A percentile compares a stretch with the other conserved stretches of the same genome.
phyloP scores from a whole-genome alignment of 2,888 invertebrate genomes.

The Drosophila rellima region DNA sequence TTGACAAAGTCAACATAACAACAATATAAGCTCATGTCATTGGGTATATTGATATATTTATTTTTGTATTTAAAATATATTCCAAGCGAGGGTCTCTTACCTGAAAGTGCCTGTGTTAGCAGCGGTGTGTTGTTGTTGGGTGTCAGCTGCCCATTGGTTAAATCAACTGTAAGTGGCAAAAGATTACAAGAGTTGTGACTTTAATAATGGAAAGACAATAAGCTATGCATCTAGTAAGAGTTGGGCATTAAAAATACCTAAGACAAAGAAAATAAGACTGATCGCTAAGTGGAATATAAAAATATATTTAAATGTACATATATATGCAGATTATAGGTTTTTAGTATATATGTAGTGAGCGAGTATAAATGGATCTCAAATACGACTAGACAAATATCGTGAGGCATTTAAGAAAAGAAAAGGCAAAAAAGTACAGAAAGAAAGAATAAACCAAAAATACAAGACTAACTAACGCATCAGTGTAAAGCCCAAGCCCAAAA shows the following conservation, averaged over 20 bases:
- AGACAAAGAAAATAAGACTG: constrained; percentile 70
- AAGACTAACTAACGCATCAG: constrained; percentile 21
- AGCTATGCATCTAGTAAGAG: constrained; percentile 46
- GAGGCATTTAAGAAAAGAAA: constrained; percentile 10
- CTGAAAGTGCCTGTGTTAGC: constrained; percentile 98
- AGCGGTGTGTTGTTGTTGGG: constrained; percentile 98
- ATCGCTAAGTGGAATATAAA: constrained; percentile 56
- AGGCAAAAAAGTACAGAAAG: constrained; percentile 15
- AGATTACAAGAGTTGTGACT: constrained; percentile 46
- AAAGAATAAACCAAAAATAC: constrained; percentile 16
- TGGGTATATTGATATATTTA: background rate
- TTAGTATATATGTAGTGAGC: constrained; percentile 32
- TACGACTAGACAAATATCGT: constrained; percentile 22
- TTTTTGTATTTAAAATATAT: background rate
- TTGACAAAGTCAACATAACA: background rate
- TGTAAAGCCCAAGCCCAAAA: constrained; percentile 36
- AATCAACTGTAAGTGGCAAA: constrained; percentile 92
- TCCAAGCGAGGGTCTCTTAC: too few species aligned
- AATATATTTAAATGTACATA: constrained; percentile 21
- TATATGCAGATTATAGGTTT: constrained; percentile 33
- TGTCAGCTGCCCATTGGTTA: constrained; percentile 97
- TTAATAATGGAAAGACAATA: constrained; percentile 38
- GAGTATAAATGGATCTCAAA: constrained; percentile 26
- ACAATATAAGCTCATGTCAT: background rate
- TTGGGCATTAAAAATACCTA: constrained; percentile 55